Conservation (phyloP, 1,140 invertebrate genomes). For the Anoplolepis gracilipes region DNA sequence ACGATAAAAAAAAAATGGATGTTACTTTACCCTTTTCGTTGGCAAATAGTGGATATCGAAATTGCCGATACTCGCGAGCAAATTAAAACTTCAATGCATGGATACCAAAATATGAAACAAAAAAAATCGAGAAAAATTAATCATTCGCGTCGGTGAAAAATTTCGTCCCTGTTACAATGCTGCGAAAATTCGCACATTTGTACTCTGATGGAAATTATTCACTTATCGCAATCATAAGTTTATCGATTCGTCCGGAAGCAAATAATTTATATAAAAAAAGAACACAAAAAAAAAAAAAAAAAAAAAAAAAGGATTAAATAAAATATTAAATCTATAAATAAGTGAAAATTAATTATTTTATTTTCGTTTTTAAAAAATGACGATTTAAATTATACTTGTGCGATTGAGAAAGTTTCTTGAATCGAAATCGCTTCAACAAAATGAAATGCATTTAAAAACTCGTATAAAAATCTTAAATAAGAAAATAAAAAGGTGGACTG, state of each 20-base stretch:
- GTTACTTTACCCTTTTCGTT: constrained; percentile 55
- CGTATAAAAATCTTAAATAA: neutral
- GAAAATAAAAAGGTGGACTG: neutral
- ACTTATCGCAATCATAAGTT: neutral
- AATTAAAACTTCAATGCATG: constrained; percentile 42
- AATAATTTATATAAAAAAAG: neutral
- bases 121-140: constrained; percentile 44
- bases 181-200: constrained; percentile 47
- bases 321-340: neutral
- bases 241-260: neutral
- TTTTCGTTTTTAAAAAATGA: neutral
- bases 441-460: neutral
- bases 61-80: constrained; percentile 52
- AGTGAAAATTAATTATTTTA: neutral
- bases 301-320: no score
- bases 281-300: no score
- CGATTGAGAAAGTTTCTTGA: neutral
- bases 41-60: constrained; percentile 53
- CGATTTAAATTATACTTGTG: neutral
- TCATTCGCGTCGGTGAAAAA: constrained; percentile 45
- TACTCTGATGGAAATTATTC: constrained; percentile 31
- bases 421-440: neutral
- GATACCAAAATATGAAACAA: constrained; percentile 37
- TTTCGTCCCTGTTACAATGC: constrained; percentile 34
- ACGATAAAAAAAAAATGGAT: constrained; percentile 30